Conservation (phyloP, 2,113 vertebrate genomes). For the Phoenicopterus ruber region DNA sequence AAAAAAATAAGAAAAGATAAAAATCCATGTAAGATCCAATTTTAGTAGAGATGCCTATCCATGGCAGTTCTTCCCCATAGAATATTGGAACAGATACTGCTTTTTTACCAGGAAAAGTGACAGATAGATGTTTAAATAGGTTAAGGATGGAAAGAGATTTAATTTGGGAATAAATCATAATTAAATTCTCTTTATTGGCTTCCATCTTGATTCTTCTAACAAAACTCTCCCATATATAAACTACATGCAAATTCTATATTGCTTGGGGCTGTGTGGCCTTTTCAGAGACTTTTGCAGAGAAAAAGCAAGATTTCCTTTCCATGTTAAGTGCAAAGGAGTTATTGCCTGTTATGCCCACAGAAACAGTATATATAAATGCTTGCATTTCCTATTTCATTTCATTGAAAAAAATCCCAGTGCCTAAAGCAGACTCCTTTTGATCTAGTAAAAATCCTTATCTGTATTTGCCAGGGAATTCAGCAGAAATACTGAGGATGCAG, state of each 20-base stretch:
- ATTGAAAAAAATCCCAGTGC: background rate
- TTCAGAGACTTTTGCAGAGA: background rate
- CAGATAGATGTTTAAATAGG: background rate
- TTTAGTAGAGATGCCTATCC: background rate
- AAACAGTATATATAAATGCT: background rate
- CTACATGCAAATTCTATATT: background rate
- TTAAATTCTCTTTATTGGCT: background rate
- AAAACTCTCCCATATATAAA: background rate
- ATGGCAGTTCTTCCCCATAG: background rate
- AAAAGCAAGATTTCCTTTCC: background rate
- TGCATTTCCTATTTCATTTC: background rate
- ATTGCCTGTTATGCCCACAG: background rate
- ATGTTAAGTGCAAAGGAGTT: background rate
- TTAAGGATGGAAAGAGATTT: background rate
- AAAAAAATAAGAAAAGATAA: background rate
- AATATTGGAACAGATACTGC: background rate
- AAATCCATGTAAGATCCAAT: background rate
- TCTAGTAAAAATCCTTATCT: background rate
- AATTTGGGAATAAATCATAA: background rate
- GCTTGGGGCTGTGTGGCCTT: background rate
- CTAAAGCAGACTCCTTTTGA: background rate
- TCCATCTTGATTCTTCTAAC: background rate
- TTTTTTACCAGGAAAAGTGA: background rate
- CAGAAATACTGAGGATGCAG: background rate
- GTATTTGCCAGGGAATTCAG: background rate